Evolutionary conservation across 2,113 vertebrate species (phyloP), one percentile per base, ranked within the genome.

Genomic region (Anguilla rostrata): DNA sequence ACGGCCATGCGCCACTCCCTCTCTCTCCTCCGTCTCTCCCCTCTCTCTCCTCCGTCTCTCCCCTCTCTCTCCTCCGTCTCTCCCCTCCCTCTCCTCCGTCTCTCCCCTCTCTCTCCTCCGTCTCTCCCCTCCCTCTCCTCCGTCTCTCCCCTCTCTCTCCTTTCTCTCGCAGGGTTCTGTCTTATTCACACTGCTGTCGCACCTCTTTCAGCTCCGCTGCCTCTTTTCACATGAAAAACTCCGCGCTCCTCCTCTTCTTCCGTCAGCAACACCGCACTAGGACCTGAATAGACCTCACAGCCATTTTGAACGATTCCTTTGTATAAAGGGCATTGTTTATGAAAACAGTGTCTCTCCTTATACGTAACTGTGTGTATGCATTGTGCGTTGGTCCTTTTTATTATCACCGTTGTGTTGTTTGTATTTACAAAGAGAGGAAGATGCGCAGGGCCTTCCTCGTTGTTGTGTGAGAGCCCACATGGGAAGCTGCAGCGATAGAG

Each of bases 31-130:
- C 92, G 90, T 94, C 87, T 92, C 92, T 92, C 93, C 92, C 90
- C 88, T 90, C 71, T 83, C 93, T 94, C 93, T 92, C 93, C 92
- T 87, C 87, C 84, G n/a, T 75, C 20, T 29, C 46, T 91, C 88
- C 88, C 87, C 86, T 87, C 87, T 91, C 88, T 88, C 87, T 87
- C 88, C 87, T 87, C 87, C 84, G n/a, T 75, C 20, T 29, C 46
- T 91, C 88, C 88, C 87, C 86, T 87, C 87, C 86, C 87, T 85
- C 53, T 83, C 46, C 80, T 18, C 46, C 39, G 11, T 29, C 46
- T 15, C 46, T 29, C 5, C 39, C n/a, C 4, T 78, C 79, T 92
- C 90, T 94, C 87, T 92, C 92, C 92, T 34, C 88, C 90, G 57
- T 83, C 93, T 94, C 93, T 92, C 93, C 92, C 92, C 86, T 89